These are phyloP conservation scores for Cydia splendana DNA, from an alignment of 1,140 invertebrate genomes.

Conservation along the genomic window DNA sequence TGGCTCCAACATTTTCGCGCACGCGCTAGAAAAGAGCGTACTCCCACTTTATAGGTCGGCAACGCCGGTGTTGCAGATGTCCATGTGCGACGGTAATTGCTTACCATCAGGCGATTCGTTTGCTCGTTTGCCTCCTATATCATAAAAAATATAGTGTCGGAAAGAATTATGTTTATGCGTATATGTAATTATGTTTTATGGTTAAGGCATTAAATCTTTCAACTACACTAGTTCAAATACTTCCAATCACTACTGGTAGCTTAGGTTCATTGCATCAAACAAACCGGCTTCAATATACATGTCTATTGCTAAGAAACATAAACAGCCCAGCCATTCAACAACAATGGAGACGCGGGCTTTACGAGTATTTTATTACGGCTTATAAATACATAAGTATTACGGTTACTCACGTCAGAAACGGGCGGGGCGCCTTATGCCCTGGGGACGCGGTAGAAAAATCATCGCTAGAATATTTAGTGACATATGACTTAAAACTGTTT, in stretches of 20 bases:
- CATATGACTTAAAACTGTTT: background rate
- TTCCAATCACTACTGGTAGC: background rate
- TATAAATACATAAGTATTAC: slow-evolving; percentile 42
- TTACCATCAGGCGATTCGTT: too few species aligned
- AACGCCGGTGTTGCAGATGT: too few species aligned
- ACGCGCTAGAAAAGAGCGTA: too few species aligned
- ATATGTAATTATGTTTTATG: too few species aligned
- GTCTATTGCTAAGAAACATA: slow-evolving; percentile 28
- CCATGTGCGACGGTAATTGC: too few species aligned
- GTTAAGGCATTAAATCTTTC: too few species aligned
- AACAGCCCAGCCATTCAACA: slow-evolving; percentile 33
- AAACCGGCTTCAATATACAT: background rate
- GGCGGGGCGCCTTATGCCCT: background rate
- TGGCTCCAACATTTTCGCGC: too few species aligned
- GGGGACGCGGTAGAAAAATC: background rate
- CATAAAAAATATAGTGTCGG: background rate
- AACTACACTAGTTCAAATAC: background rate
- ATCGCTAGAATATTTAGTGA: background rate
- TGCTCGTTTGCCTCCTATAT: background rate
- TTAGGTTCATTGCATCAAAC: background rate
- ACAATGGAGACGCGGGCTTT: slow-evolving; percentile 43
- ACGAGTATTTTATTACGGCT: slow-evolving; percentile 41
- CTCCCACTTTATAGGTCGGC: too few species aligned
- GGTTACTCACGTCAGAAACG: background rate
- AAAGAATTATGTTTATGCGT: too few species aligned